These are phyloP conservation scores for Tiliacea citrago DNA, from an alignment of 2,888 invertebrate species.

Conservation along the genomic window DNA sequence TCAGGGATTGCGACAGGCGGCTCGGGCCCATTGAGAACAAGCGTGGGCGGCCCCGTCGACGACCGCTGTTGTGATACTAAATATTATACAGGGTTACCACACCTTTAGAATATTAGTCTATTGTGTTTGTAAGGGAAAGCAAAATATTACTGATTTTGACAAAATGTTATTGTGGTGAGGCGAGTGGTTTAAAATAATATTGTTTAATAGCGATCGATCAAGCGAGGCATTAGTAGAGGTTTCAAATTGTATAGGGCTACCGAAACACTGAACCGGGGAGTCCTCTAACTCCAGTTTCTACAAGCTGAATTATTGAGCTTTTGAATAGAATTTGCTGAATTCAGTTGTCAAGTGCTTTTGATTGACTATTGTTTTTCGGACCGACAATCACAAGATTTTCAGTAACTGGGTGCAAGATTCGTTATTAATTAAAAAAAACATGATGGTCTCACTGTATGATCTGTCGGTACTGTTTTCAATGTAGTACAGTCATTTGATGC, in stretches of 20 bases:
- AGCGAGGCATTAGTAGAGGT: neutral
- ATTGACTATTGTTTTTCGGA: neutral
- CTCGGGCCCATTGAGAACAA: constrained; percentile 70
- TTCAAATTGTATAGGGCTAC: neutral
- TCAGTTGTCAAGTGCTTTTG: neutral
- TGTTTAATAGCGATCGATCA: neutral
- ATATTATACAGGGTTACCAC: constrained; percentile 66
- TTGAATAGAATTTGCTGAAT: neutral
- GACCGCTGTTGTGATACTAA: constrained; percentile 68
- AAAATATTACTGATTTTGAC: constrained; percentile 38
- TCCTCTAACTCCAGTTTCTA: neutral
- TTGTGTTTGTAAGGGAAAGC: constrained; percentile 35
- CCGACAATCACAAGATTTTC: neutral
- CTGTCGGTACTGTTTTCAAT: neutral
- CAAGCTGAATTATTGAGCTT: neutral
- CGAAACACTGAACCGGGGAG: neutral
- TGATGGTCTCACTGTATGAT: no score
- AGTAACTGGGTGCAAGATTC: neutral
- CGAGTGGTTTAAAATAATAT: constrained; percentile 17
- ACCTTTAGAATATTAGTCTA: constrained; percentile 39
- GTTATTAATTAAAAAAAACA: neutral
- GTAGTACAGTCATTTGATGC: no score
- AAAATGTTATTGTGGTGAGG: constrained; percentile 3
- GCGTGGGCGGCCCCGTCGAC: constrained; percentile 69
- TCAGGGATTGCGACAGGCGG: constrained; percentile 69